Evolutionary conservation across 1,140 invertebrate species (phyloP).

Genomic region (Prorops nasuta): DNA sequence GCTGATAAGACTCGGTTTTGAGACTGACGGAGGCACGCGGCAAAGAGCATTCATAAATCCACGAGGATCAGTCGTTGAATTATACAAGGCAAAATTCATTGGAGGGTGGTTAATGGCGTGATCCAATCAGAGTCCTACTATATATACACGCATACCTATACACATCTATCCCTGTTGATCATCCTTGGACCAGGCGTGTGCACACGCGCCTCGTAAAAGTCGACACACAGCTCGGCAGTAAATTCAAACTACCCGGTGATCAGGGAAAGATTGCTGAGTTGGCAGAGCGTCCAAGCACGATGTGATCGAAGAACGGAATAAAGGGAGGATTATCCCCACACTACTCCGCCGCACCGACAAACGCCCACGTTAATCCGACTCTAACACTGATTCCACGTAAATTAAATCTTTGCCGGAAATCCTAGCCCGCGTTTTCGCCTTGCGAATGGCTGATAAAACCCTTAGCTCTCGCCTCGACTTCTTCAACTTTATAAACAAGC

Average conservation of each 20-base stretch:
- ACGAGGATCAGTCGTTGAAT: constrained; percentile 17
- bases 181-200: neutral
- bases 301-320: constrained; percentile 13
- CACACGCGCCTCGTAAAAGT: constrained; percentile 20
- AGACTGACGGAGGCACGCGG: too few relatives aligned
- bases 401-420: constrained; percentile 16
- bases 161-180: neutral
- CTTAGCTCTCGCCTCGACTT: too few relatives aligned
- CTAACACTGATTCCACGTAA: constrained; percentile 24
- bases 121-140: constrained; percentile 33
- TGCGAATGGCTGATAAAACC: too few relatives aligned
- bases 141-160: constrained; percentile 10
- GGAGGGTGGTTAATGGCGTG: constrained; percentile 27
- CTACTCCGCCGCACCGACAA: too few relatives aligned
- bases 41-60: constrained; percentile 35
- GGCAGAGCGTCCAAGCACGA: constrained; percentile 10
- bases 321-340: constrained; percentile 18
- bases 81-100: constrained; percentile 26
- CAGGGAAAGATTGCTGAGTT: constrained; percentile 20
- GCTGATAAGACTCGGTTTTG: too few relatives aligned
- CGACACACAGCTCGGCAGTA: constrained; percentile 11
- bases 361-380: constrained; percentile 28
- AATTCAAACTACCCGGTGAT: constrained; percentile 17
- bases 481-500: too few relatives aligned
- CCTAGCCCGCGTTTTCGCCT: constrained; percentile 3